phyloP scores from a whole-genome alignment of 2,888 invertebrate genomes.

The Trimorus sp. region DNA sequence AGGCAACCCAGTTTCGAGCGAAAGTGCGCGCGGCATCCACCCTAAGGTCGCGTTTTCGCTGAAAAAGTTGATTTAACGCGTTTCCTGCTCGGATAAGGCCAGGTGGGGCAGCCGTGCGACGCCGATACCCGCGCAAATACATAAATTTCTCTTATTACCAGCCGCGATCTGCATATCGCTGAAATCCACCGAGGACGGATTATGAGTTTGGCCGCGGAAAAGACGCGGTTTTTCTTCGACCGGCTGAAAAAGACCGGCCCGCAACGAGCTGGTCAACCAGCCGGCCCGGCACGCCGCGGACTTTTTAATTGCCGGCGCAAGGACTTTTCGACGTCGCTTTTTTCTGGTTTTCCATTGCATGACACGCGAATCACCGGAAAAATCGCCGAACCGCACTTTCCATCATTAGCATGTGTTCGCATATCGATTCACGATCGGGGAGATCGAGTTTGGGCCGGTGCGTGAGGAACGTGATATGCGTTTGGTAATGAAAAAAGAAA shows the following conservation, averaged over 20 bases:
- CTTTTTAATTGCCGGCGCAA: not conserved
- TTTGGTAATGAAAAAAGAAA: not conserved
- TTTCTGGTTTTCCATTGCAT: conserved; percentile 49
- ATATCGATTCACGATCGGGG: conserved; percentile 22
- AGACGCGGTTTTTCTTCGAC: too few relatives aligned
- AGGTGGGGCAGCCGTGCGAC: too few relatives aligned
- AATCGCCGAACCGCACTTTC: conserved; percentile 54
- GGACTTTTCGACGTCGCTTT: conserved; percentile 50
- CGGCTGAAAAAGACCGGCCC: not conserved
- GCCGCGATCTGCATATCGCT: too few relatives aligned
- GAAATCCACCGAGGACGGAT: too few relatives aligned
- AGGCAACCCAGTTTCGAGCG: too few relatives aligned
- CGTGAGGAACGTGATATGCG: conserved; percentile 35
- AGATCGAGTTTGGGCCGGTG: conserved; percentile 34
- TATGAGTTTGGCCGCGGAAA: too few relatives aligned
- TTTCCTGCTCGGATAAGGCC: too few relatives aligned
- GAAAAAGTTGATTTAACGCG: too few relatives aligned
- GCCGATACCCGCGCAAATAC: too few relatives aligned
- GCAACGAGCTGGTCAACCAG: conserved; percentile 44
- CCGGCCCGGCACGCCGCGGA: not conserved
- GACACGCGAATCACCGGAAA: conserved; percentile 44
- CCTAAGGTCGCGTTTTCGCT: too few relatives aligned
- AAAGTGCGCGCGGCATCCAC: too few relatives aligned
- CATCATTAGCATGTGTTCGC: conserved; percentile 56
- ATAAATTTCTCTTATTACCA: too few relatives aligned